Evolutionary conservation across 2,113 vertebrate genomes (phyloP).

Genomic region (Lepus americanus): DNA sequence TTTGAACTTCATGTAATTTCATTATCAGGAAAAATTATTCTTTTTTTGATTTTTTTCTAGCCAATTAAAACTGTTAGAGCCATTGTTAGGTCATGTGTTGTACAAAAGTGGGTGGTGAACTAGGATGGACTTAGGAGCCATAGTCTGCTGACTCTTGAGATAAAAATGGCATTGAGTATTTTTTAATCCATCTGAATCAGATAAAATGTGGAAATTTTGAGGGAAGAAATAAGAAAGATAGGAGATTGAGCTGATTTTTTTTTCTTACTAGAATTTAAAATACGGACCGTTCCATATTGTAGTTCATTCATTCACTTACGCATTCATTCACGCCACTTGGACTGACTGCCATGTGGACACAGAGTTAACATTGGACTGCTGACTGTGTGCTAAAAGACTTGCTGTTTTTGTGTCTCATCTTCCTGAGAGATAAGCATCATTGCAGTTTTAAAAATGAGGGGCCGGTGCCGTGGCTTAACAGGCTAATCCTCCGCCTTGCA

Average conservation of each 20-base stretch:
- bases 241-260: not conserved
- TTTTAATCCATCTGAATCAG: not conserved
- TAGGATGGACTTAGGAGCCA: not conserved
- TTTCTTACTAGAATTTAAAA: constrained; percentile 1
- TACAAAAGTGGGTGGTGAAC: not conserved
- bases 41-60: constrained; percentile 19
- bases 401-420: not conserved
- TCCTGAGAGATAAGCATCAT: not conserved
- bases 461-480: too few species aligned
- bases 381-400: not conserved
- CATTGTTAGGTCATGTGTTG: not conserved
- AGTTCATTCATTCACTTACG: not conserved
- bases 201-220: not conserved
- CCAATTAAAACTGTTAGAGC: not conserved
- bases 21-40: not conserved
- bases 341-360: not conserved
- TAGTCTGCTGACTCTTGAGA: not conserved
- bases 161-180: not conserved
- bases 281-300: not conserved
- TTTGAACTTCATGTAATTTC: constrained; percentile 7
- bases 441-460: not conserved
- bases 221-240: not conserved
- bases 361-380: not conserved
- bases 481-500: too few species aligned
- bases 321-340: not conserved